phyloP scores from a whole-genome alignment of 2,113 vertebrate genomes.

The Dendropsophus ebraccatus region DNA sequence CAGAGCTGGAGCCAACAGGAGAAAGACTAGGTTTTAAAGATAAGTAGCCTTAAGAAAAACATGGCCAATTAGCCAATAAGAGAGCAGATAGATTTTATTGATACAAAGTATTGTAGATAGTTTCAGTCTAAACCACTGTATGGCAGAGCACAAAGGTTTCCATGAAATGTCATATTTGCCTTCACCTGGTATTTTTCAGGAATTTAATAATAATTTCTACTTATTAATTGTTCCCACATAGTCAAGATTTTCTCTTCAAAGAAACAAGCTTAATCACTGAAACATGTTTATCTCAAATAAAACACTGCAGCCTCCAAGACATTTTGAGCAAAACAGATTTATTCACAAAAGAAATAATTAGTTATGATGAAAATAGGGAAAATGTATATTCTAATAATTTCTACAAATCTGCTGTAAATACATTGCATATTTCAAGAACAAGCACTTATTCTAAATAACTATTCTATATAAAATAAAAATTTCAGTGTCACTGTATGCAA shows the following conservation, averaged over 20 bases:
- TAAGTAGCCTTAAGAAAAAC: no score
- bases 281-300: slow-evolving; percentile 20
- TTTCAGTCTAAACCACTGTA: background rate
- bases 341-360: slow-evolving; percentile 20
- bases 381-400: background rate
- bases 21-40: no score
- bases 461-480: background rate
- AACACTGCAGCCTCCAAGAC: slow-evolving; percentile 17
- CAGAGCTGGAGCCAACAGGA: no score
- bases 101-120: background rate
- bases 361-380: slow-evolving; percentile 15
- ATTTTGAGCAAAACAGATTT: slow-evolving; percentile 16
- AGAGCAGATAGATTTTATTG: no score
- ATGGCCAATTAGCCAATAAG: no score
- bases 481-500: no score
- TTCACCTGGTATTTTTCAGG: background rate
- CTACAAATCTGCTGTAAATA: background rate
- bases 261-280: background rate
- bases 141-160: background rate
- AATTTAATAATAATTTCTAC: background rate
- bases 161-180: background rate
- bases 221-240: background rate
- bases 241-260: slow-evolving; percentile 24
- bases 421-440: background rate
- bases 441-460: background rate